phyloP scores from a whole-genome alignment of 1,140 invertebrate species.

The Brachionus rotundiformis region DNA sequence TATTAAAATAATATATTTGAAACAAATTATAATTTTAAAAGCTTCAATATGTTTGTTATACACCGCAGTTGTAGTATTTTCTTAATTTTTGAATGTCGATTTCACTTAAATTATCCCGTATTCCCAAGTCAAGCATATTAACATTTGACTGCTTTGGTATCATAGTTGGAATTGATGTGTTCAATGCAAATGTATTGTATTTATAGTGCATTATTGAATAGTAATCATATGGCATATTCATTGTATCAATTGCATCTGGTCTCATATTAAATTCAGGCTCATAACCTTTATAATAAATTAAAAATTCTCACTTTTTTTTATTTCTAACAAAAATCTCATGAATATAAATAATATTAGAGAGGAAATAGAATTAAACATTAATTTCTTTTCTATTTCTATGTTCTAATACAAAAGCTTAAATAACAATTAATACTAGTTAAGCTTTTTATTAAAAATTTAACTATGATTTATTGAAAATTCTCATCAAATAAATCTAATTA shows the following conservation, averaged over 20 bases:
- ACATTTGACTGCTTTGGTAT: slow-evolving; percentile 7
- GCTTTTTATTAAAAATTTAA: neutral
- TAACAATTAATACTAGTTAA: neutral
- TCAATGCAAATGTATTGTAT: slow-evolving; percentile 18
- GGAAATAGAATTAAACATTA: neutral
- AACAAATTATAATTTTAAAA: neutral
- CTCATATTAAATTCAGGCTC: neutral
- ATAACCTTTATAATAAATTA: slow-evolving; percentile 9
- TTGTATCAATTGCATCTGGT: slow-evolving; percentile 40
- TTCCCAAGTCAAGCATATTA: slow-evolving; percentile 28
- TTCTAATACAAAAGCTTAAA: neutral
- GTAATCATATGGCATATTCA: slow-evolving; percentile 43
- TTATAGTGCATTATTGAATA: slow-evolving; percentile 52
- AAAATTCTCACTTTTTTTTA: neutral
- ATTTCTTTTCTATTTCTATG: too few relatives aligned
- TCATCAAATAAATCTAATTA: neutral
- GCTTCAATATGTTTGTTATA: neutral
- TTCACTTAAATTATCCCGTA: slow-evolving; percentile 7
- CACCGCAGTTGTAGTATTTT: slow-evolving; percentile 23
- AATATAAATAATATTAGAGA: neutral
- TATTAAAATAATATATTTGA: neutral
- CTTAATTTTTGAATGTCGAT: slow-evolving; percentile 38
- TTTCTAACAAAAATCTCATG: too few relatives aligned
- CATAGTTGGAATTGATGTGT: slow-evolving; percentile 24
- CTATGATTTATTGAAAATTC: neutral